Conservation (phyloP, 2,888 invertebrate genomes). For the Myopa testacea region DNA sequence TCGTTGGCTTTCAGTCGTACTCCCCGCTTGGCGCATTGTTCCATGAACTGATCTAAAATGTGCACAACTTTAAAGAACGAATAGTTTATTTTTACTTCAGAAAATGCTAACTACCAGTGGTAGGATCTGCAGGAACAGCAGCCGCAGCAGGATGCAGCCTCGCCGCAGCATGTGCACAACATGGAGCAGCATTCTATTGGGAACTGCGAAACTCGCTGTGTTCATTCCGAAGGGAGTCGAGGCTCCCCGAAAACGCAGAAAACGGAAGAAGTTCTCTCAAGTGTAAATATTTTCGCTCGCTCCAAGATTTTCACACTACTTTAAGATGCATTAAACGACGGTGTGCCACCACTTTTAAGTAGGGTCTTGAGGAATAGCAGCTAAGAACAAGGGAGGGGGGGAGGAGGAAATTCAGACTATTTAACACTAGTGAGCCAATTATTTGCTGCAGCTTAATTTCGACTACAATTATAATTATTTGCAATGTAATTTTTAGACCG, state of each 20-base stretch:
- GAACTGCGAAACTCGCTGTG: too few species aligned
- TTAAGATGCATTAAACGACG: neutral
- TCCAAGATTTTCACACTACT: neutral
- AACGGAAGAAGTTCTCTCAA: slow-evolving; percentile 9
- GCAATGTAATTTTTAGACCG: slow-evolving; percentile 32
- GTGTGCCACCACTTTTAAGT: too few species aligned
- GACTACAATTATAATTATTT: slow-evolving; percentile 36
- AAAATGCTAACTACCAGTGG: slow-evolving; percentile 16
- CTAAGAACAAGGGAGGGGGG: neutral
- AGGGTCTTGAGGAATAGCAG: too few species aligned
- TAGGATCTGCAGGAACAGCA: slow-evolving; percentile 3
- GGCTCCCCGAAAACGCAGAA: neutral
- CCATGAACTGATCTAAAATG: neutral
- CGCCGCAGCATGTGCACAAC: slow-evolving; percentile 23
- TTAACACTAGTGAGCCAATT: slow-evolving; percentile 20
- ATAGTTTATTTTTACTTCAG: neutral
- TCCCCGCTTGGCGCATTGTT: neutral
- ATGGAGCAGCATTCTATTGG: slow-evolving; percentile 17
- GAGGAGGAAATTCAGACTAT: neutral
- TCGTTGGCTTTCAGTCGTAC: neutral
- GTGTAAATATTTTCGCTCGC: slow-evolving; percentile 27
- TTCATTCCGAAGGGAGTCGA: neutral
- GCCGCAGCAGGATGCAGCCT: neutral
- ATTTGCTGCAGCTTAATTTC: slow-evolving; percentile 33
- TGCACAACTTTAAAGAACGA: neutral